Evolutionary conservation across 2,797 vertebrate species (phyloP), one percentile per base, ranked within the genome.

Genomic region (Astyanax mexicanus): DNA sequence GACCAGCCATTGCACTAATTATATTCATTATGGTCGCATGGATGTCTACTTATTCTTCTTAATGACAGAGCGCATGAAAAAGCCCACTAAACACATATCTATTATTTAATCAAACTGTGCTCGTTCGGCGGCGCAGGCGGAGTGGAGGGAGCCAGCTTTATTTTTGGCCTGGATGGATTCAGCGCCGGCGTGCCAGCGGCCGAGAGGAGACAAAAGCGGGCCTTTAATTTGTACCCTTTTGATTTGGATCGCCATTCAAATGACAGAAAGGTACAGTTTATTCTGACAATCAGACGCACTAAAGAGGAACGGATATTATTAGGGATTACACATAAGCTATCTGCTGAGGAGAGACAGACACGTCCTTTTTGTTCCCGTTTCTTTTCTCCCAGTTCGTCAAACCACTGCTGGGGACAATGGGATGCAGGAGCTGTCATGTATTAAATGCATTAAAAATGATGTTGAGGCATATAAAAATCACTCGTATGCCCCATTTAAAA

Each of bases 21-120:
- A 98, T 96, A 94, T 95, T 98, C 94, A 98, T 99, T 97, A 98
- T 82, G 92, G 94, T 91, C 94, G 92, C 93, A 92, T 95, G 93
- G 94, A 96, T 94, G 95, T 95, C 95, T 95, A 94, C 93, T 96
- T 95, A 96, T 96, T 95, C 94, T 94, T 90, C 89, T 94, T 96
- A 97, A 95, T 96, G 96, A 95, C 95, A 97, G 89, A 86, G 92
- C 91, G 85, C 94, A 94, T 92, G 88, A 94, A 90, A 93, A 90
- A 89, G 87, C 90, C 92, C 93, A 91, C 92, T 93, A 92, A 96
- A 96, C 96, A 95, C 95, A 95, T 95, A 96, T 95, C 95, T 96
- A 97, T 97, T 98, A 98, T 97, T 98, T 95, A 96, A 98, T 97
- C 97, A 98, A 96, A 96, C 94, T 93, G 86, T 92, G 95, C 93